Base-by-base conservation (phyloP, 2,888 invertebrate species). In the Drosophila maculinotata region DNA sequence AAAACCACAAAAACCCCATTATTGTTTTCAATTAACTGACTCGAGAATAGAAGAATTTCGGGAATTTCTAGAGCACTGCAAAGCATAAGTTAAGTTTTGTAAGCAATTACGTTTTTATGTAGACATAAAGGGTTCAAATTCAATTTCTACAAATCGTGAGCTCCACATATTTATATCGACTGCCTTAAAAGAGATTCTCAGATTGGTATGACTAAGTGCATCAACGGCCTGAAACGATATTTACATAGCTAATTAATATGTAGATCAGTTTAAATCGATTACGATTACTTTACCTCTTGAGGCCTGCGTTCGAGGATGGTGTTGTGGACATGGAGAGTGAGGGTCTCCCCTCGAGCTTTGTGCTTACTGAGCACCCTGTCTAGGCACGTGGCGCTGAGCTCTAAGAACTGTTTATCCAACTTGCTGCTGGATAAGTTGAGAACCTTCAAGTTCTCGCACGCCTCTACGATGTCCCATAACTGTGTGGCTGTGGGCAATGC, bases 401-500 rank as follows among this genome's bases (percentile, higher is more conserved):
- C 42, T 5, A 64, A 4, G 10, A 65, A 67, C 10, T 63, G 15
- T 1, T 41, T 25, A 26, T 28, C 35, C 15, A 84, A 7, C 10
- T 42, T 38, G 7, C 25, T 60, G 28, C 36, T 26, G 9, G 79
- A 69, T 7, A 79, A 14, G 14, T 84, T 69, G 0, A 79, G 63
- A 1, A 63, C 4, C 14, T 25, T 64, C 0, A 79, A 26, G 0
- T 12, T 17, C 1, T 14, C 6, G 14, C 56, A 52, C 0, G 9
- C 36, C 0, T 26, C 59, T 0, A 81, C 52, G 0, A 42, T 15
- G 1, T 65, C 23, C 85, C 78, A 84, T 1, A 79, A 14, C 10
- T 72, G 51, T 7, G 20, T 26, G 12, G 71, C 20, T 0, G 62
- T 48, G 1, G 82, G 85, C 33, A 78, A 3, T 1, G 56, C 33